Conservation (phyloP, 2,797 vertebrate species). For the Propithecus deckenii region DNA sequence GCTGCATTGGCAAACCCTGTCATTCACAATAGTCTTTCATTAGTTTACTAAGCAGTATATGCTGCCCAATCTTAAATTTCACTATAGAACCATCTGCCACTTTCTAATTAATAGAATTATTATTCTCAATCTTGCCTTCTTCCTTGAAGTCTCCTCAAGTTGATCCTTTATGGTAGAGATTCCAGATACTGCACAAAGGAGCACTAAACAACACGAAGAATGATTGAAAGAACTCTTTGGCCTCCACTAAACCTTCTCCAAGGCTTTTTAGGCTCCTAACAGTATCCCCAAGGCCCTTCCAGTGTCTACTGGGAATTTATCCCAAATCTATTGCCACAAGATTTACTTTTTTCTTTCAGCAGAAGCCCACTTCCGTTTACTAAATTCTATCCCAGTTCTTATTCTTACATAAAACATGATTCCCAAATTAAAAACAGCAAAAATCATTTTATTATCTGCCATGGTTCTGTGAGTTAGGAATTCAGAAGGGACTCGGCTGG, state of each 20-base stretch:
- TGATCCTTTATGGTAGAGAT: neutral
- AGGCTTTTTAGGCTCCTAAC: neutral
- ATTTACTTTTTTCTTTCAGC: neutral
- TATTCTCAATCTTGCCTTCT: neutral
- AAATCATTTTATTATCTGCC: neutral
- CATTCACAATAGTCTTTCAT: neutral
- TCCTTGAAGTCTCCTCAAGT: neutral
- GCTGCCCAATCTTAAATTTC: neutral
- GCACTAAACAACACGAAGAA: neutral
- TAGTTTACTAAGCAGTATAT: neutral
- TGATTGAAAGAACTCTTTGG: neutral
- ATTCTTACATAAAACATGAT: neutral
- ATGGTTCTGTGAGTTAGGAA: neutral
- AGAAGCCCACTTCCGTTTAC: neutral
- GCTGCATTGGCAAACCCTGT: neutral
- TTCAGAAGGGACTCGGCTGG: neutral
- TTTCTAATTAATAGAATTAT: neutral
- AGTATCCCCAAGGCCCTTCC: neutral
- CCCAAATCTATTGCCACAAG: neutral
- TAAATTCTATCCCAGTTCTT: neutral
- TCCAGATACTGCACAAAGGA: neutral
- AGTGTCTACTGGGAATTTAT: neutral
- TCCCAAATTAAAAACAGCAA: neutral
- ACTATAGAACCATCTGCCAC: neutral
- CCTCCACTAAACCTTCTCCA: neutral